Evolutionary conservation across 2,113 vertebrate species (phyloP), one percentile per base, ranked within the genome.

Genomic region (Heterotilapia buettikoferi): DNA sequence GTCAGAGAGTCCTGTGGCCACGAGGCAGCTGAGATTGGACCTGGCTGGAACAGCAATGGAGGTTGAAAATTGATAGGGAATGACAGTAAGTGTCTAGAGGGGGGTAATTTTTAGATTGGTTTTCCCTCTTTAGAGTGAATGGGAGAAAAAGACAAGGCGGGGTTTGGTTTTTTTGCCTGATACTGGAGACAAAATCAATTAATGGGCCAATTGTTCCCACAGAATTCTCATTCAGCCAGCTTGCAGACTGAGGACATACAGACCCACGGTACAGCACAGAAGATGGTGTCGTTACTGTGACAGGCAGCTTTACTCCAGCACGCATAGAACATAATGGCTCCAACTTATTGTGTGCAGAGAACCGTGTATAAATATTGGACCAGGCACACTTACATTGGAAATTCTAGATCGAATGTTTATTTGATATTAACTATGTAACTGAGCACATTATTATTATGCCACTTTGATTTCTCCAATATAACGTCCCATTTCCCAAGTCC

Each of bases 11-110:
- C 87, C 90, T 61, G 84, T 86, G 87, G 90, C 94, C 92, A 92
- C 9, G 14, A 94, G 93, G 93, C 92, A 94, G 86, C 87, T 88
- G 92, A 93, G 93, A 95, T 93, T 93, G 92, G 84, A 91, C 88
- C 91, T 84, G 92, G 93, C 85, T 88, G 71, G 33, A 83, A 81
- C 14, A 63, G 86, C 84, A 88, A 61, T 89, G 81, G 90, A 92
- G 87, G 89, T 85, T 26, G 61, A 89, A 93, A 93, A 93, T 84
- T 89, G 91, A 95, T 94, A 91, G 89, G 85, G 83, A 92, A 88
- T 89, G 93, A 93, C 92, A 95, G 90, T 59, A 78, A 80, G 87
- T 90, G 92, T 94, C 92, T 91, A 40, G 84, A 91, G 90, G 91
- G 85, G 88, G 50, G 66, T 45, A 5, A 53, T 80, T 93, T 90